Evolutionary conservation across 2,888 invertebrate genomes (phyloP).

Genomic region (Chloromyia formosa): DNA sequence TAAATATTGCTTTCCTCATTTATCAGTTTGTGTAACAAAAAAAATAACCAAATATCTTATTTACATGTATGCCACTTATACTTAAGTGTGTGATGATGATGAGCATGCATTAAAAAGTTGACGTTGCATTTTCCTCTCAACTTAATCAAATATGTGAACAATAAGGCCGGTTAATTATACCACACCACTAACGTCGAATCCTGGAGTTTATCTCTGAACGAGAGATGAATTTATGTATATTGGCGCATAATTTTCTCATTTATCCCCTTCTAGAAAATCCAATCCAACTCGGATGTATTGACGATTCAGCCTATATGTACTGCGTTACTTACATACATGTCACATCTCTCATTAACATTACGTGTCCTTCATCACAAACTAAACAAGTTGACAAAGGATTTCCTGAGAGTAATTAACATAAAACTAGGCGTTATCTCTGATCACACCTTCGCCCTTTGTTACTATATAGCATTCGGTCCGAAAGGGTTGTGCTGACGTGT

Average conservation of each 20-base stretch:
- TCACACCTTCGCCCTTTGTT: not conserved
- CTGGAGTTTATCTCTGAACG: not conserved
- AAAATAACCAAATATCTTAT: too few relatives aligned
- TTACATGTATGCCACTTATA: too few relatives aligned
- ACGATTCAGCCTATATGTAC: not conserved
- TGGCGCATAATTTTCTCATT: conserved; percentile 16
- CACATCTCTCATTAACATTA: conserved; percentile 23
- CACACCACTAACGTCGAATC: too few relatives aligned
- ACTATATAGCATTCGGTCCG: too few relatives aligned
- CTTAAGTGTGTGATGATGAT: too few relatives aligned
- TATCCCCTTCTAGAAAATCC: not conserved
- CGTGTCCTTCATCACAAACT: conserved; percentile 24
- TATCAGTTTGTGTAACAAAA: too few relatives aligned
- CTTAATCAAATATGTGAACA: too few relatives aligned
- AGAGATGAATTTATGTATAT: not conserved
- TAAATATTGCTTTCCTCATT: too few relatives aligned
- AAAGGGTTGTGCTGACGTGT: too few relatives aligned
- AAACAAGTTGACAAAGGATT: conserved; percentile 38
- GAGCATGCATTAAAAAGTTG: too few relatives aligned
- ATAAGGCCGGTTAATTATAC: too few relatives aligned
- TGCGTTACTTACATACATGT: conserved; percentile 8
- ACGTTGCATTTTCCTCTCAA: too few relatives aligned
- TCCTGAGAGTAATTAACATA: conserved; percentile 28
- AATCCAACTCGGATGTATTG: not conserved
- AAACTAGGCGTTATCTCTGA: conserved; percentile 31